Percentiles rank a stretch among this genome's conserved stretches.
These are phyloP conservation scores for Eupelmus urozonus DNA, from an alignment of 2,888 invertebrate species.

Conservation along the genomic window DNA sequence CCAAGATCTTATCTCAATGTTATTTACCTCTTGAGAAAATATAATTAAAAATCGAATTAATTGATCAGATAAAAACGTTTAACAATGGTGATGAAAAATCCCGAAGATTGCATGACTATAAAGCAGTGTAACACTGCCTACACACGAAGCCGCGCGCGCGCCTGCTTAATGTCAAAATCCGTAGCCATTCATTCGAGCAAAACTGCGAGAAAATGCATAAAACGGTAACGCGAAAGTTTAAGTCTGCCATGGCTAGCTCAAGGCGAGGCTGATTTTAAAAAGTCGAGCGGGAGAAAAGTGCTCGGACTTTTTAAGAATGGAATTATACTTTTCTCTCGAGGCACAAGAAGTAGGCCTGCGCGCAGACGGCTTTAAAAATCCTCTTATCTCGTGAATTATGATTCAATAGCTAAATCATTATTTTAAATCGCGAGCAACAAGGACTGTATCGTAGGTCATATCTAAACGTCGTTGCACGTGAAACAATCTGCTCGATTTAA, in stretches of 20 bases:
- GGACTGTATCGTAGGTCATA: no score
- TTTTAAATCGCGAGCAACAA: no score
- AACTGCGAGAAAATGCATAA: neutral
- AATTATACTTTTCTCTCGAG: neutral
- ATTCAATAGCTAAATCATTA: neutral
- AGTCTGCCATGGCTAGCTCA: neutral
- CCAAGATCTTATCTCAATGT: constrained; percentile 20
- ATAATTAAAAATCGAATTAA: constrained; percentile 54
- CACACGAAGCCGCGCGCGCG: constrained; percentile 14
- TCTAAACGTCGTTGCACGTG: no score
- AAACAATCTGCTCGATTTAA: no score
- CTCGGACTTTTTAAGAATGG: neutral
- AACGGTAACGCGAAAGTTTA: neutral
- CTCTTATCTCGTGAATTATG: neutral
- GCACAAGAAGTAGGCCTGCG: no score
- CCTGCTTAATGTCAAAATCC: constrained; percentile 15
- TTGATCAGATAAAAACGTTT: constrained; percentile 52
- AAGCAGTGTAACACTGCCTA: neutral
- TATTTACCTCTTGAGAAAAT: constrained; percentile 41
- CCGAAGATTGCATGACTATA: constrained; percentile 32
- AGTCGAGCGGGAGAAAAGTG: neutral
- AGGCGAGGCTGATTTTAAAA: neutral
- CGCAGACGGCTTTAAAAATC: no score
- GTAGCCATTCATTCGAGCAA: neutral
- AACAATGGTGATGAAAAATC: constrained; percentile 45